Base-by-base conservation (phyloP, 2,797 vertebrate genomes). In the Lateolabrax maculatus region DNA sequence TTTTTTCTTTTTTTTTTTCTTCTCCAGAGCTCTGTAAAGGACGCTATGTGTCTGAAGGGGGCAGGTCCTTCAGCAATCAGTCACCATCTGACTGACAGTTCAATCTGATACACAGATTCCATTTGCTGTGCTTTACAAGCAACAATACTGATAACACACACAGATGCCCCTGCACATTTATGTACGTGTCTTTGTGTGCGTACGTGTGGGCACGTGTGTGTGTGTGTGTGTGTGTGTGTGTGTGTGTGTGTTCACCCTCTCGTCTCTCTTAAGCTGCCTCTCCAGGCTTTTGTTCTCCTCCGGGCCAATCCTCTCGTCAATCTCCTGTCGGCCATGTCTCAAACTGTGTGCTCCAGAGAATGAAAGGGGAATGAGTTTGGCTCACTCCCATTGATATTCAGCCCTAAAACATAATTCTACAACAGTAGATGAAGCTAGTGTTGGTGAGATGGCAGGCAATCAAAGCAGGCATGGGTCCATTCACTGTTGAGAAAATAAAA, bases 91-190 rank as follows among this genome's bases (percentile, higher is more conserved):
- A 93, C 81, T 89, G 94, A 93, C 92, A 92, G 77, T 83, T 89
- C 83, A 90, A 93, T 95, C 94, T 93, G 92, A 95, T 94, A 92
- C 82, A 85, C 89, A 84, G 82, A 94, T 94, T 93, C 88, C 85
- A 92, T 92, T 92, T 91, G 79, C 90, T 52, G 70, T 36, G 80
- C 92, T 89, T 88, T 89, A 87, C 88, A 89, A 80, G 81, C 86
- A 85, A 58, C 84, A 83, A 81, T 71, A 48, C 79, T 71, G 89
- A 90, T 90, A 86, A 87, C 80, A 78, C 87, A 79, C 86, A 72
- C 52, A 78, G 75, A 85, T 84, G 77, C 78, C 73, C 78, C 62
- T 31, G 57, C 75, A 51, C 80, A 51, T 81, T 84, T 85, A 57
- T 29, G 3, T 70, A 16, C 18, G 10, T 77, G 70, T 53, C 18